phyloP scores from a whole-genome alignment of 2,888 invertebrate genomes.

The Barypeithes pellucidus region DNA sequence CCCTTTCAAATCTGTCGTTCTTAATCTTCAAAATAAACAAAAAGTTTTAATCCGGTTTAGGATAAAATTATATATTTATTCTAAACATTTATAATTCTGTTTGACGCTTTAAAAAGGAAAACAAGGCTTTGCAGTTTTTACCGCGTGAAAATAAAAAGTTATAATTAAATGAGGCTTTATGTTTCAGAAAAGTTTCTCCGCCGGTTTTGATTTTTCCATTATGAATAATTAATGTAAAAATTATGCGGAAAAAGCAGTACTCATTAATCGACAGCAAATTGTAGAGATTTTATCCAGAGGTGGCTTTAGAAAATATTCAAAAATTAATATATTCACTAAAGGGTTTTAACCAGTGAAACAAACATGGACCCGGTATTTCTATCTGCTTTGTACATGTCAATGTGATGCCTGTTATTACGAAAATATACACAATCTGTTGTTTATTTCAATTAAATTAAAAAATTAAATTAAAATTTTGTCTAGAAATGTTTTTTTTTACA shows the following conservation, averaged over 20 bases:
- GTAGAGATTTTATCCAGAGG: too few relatives aligned
- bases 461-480: too few relatives aligned
- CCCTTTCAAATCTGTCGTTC: conserved; percentile 13
- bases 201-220: neutral
- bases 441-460: too few relatives aligned
- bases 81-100: conserved; percentile 23
- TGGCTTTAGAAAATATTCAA: too few relatives aligned
- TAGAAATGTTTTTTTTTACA: too few relatives aligned
- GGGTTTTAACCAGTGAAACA: too few relatives aligned
- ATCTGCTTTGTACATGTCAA: too few relatives aligned
- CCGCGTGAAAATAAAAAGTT: conserved; percentile 23
- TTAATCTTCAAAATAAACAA: conserved; percentile 21
- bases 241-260: neutral
- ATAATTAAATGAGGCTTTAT: conserved; percentile 19
- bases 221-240: conserved; percentile 11
- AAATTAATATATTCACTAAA: too few relatives aligned
- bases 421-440: too few relatives aligned
- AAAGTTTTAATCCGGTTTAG: conserved; percentile 14
- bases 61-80: conserved; percentile 26
- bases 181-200: conserved; percentile 7
- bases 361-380: too few relatives aligned
- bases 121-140: conserved; percentile 18
- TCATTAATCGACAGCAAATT: neutral
- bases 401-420: too few relatives aligned
- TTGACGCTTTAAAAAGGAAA: conserved; percentile 18